phyloP scores from a whole-genome alignment of 2,797 vertebrate genomes.

The Acanthurus leucopareius region DNA sequence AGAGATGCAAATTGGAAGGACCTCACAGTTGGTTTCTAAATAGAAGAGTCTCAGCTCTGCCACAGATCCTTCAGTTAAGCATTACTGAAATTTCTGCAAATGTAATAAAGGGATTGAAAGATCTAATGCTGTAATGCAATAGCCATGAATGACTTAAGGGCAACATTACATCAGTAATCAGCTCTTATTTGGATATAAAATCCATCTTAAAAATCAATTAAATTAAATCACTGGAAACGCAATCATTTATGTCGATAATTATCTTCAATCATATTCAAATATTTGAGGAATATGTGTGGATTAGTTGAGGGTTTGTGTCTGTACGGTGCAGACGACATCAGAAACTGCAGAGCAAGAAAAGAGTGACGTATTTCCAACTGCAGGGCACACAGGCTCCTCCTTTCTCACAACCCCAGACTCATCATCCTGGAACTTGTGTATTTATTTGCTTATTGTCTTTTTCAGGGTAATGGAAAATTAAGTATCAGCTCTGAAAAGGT shows the following conservation, averaged over 20 bases:
- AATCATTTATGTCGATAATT: constrained; percentile 2
- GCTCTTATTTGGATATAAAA: constrained; percentile 33
- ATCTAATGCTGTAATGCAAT: constrained; percentile 36
- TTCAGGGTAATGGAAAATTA: constrained; percentile 75
- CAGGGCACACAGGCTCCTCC: constrained; percentile 31
- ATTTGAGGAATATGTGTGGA: constrained; percentile 10
- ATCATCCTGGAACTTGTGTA: constrained; percentile 70
- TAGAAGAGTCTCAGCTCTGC: constrained; percentile 35
- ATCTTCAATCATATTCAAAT: constrained; percentile 21
- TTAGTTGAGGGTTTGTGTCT: constrained; percentile 39
- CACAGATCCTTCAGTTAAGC: constrained; percentile 35
- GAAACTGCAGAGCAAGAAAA: constrained; percentile 36
- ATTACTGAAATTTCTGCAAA: constrained; percentile 52
- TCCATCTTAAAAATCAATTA: background rate
- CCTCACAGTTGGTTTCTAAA: constrained; percentile 41
- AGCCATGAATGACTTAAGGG: constrained; percentile 11
- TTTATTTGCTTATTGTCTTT: constrained; percentile 80
- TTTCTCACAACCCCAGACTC: constrained; percentile 76
- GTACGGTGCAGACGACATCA: constrained; percentile 20
- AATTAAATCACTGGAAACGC: constrained; percentile 1
- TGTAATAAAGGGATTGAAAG: constrained; percentile 41
- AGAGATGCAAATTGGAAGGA: constrained; percentile 47
- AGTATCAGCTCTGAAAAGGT: constrained; percentile 49
- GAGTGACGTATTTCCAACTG: constrained; percentile 12
- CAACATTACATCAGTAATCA: constrained; percentile 25